phyloP scores from a whole-genome alignment of 2,113 vertebrate species.

The Mola mola region DNA sequence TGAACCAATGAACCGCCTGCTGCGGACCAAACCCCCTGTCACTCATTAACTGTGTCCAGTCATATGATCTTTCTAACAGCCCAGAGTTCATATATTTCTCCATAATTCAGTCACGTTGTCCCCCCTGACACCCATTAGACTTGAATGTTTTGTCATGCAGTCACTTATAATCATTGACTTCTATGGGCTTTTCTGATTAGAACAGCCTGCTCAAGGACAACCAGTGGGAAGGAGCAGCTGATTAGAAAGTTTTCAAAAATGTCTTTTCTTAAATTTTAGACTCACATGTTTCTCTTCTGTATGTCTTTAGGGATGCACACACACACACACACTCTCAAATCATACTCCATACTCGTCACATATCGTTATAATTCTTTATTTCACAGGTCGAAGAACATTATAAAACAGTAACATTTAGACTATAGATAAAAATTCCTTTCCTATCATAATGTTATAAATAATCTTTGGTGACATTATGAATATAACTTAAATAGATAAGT shows the following conservation, averaged over 20 bases:
- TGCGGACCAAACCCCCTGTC: constrained; percentile 15
- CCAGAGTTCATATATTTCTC: constrained; percentile 23
- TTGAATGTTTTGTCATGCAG: not conserved
- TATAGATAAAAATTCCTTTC: constrained; percentile 53
- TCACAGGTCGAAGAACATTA: constrained; percentile 66
- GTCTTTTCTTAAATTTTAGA: not conserved
- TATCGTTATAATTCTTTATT: constrained; percentile 78
- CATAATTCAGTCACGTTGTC: constrained; percentile 12
- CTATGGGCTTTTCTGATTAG: not conserved
- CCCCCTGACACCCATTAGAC: not conserved
- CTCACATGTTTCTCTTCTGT: not conserved
- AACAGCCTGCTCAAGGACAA: constrained; percentile 3
- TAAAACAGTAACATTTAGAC: constrained; percentile 64
- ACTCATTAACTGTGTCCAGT: constrained; percentile 58
- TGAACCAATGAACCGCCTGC: constrained; percentile 1
- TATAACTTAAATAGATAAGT: constrained; percentile 77
- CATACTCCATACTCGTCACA: constrained; percentile 36
- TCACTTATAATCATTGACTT: constrained; percentile 53
- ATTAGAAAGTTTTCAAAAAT: not conserved
- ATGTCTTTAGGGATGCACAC: not conserved
- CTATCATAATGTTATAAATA: constrained; percentile 69
- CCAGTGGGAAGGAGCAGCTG: not conserved
- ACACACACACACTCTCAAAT: constrained; percentile 28
- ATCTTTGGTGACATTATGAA: constrained; percentile 77
- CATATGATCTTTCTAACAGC: constrained; percentile 3